These are phyloP conservation scores for Fragum whitleyi DNA, from an alignment of 2,888 invertebrate species.

Conservation along the genomic window DNA sequence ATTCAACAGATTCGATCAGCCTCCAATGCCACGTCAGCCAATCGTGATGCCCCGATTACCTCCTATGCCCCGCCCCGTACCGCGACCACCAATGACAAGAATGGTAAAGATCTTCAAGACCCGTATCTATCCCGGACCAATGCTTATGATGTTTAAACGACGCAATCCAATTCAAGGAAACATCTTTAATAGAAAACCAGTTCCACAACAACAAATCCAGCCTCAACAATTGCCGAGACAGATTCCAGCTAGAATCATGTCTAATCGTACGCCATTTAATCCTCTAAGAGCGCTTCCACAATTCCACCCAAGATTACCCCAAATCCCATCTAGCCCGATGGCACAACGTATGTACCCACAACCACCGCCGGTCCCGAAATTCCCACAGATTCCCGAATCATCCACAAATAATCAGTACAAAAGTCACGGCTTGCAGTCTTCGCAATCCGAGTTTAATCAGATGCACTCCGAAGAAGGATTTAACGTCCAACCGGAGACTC, in stretches of 20 bases:
- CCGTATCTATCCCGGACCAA: background rate
- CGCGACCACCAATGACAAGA: conserved; percentile 29
- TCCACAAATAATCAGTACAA: background rate
- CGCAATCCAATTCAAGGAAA: background rate
- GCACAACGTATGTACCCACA: conserved; percentile 5
- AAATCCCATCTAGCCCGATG: background rate
- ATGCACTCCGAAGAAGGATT: conserved; percentile 20
- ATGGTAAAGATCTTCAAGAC: conserved; percentile 8
- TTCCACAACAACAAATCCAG: background rate
- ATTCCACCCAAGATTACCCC: conserved; percentile 39
- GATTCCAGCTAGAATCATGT: conserved; percentile 20
- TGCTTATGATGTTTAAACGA: conserved; percentile 2
- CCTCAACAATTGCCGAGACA: background rate
- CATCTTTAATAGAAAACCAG: background rate
- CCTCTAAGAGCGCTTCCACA: conserved; percentile 28
- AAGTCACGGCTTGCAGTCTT: background rate
- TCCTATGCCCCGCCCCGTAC: conserved; percentile 20
- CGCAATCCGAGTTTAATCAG: background rate
- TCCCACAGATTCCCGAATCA: conserved; percentile 35
- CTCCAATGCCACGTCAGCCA: conserved; percentile 2
- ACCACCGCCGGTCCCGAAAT: conserved; percentile 24
- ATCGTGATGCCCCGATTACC: conserved; percentile 9
- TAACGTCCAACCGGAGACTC: background rate
- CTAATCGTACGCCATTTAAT: conserved; percentile 15
- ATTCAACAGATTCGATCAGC: conserved; percentile 26